Conservation (phyloP, 2,888 invertebrate genomes). For the Eupithecia abbreviata region DNA sequence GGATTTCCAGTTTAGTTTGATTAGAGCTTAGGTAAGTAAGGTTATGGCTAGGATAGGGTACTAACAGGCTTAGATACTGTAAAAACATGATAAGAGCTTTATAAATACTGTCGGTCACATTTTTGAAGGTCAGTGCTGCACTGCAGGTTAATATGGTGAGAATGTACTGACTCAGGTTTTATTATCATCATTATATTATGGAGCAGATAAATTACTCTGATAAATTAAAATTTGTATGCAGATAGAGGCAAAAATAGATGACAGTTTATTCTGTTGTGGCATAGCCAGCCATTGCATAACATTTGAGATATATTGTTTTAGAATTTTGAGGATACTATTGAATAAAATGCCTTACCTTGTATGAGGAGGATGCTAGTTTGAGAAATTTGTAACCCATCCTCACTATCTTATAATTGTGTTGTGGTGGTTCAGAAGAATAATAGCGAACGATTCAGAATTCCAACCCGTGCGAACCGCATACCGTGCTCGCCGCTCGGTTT, state of each 20-base stretch:
- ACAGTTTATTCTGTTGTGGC: background rate
- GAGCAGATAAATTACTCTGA: background rate
- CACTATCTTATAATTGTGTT: conserved; percentile 45
- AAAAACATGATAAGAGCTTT: conserved; percentile 45
- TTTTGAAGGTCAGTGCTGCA: conserved; percentile 69
- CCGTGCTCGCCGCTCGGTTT: background rate
- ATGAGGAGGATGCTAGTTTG: conserved; percentile 71
- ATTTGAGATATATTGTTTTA: conserved; percentile 50
- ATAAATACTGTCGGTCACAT: conserved; percentile 67
- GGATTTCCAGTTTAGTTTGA: background rate
- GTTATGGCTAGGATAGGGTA: background rate
- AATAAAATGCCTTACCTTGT: conserved; percentile 65
- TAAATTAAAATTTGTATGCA: background rate
- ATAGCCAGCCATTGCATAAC: conserved; percentile 69
- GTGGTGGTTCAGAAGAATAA: conserved; percentile 41
- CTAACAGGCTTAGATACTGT: background rate
- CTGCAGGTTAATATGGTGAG: conserved; percentile 38
- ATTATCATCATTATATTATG: background rate
- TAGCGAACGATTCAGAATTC: conserved; percentile 10
- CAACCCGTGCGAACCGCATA: conserved; percentile 8
- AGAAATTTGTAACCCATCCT: conserved; percentile 77
- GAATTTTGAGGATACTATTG: conserved; percentile 18
- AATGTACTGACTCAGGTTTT: background rate
- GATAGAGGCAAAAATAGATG: background rate
- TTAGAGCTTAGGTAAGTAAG: background rate